phyloP scores from a whole-genome alignment of 2,797 vertebrate genomes.

The Chaunax sp. region DNA sequence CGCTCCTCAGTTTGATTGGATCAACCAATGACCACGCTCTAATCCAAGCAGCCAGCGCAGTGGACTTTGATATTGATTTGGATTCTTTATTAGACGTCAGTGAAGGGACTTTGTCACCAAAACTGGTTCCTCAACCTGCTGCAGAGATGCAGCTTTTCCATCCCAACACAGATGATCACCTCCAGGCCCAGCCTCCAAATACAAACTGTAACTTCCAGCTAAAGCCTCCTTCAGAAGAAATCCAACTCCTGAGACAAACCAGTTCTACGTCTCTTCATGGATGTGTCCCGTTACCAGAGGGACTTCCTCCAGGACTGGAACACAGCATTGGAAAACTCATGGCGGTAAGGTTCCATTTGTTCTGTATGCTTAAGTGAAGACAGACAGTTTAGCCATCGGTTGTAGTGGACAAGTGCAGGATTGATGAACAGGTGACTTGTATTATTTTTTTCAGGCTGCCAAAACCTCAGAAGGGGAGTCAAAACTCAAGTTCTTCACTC shows the following conservation, averaged over 20 bases:
- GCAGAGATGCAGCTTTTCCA: conserved; percentile 20
- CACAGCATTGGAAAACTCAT: conserved; percentile 56
- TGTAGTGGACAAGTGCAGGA: too few species aligned
- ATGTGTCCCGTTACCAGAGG: conserved; percentile 53
- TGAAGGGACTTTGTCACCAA: conserved; percentile 73
- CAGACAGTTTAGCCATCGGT: too few species aligned
- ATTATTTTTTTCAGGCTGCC: conserved; percentile 80
- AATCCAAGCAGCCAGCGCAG: conserved; percentile 89
- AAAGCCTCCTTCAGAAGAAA: conserved; percentile 28
- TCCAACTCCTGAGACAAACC: conserved; percentile 27
- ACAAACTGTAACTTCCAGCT: not conserved
- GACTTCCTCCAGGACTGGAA: conserved; percentile 62
- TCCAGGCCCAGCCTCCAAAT: conserved; percentile 7
- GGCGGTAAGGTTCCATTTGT: conserved; percentile 36
- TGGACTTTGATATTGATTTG: conserved; percentile 89
- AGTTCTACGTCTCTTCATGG: not conserved
- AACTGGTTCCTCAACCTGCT: conserved; percentile 9
- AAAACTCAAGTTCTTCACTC: conserved; percentile 91
- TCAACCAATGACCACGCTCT: conserved; percentile 87
- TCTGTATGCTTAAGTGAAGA: not conserved
- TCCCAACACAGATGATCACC: not conserved
- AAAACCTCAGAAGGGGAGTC: conserved; percentile 88
- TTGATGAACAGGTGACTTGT: not conserved
- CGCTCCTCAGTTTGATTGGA: conserved; percentile 87
- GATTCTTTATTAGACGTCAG: conserved; percentile 86